phyloP scores from a whole-genome alignment of 1,140 invertebrate genomes.

The Varroa destructor region DNA sequence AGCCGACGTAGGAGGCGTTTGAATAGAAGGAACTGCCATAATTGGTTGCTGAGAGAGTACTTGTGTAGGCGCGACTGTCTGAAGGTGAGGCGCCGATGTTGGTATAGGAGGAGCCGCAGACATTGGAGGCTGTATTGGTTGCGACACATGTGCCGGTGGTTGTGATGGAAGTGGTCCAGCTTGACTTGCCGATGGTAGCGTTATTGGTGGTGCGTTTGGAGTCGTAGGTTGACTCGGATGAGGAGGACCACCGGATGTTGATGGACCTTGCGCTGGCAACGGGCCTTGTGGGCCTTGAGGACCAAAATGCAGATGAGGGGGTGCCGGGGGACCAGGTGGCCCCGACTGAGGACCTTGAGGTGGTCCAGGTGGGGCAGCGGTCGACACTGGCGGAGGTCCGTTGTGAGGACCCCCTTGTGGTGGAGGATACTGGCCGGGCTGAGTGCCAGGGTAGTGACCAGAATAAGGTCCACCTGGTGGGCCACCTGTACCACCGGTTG shows the following conservation, averaged over 20 bases:
- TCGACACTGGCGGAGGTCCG: constrained; percentile 32
- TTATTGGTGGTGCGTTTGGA: not conserved
- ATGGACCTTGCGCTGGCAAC: not conserved
- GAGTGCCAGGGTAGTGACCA: constrained; percentile 29
- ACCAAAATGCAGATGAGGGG: constrained; percentile 31
- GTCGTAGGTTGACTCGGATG: not conserved
- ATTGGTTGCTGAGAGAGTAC: no score
- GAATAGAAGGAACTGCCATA: no score
- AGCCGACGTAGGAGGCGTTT: no score
- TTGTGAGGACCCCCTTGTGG: constrained; percentile 35
- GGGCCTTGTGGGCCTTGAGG: constrained; percentile 36
- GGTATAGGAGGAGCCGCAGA: not conserved
- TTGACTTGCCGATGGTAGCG: not conserved
- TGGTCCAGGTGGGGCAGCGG: not conserved
- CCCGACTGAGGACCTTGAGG: not conserved
- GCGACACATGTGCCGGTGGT: not conserved
- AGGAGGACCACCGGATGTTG: not conserved
- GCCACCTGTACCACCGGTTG: not conserved
- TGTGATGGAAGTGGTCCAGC: not conserved
- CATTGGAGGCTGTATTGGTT: not conserved
- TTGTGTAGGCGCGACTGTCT: not conserved
- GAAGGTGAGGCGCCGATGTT: not conserved
- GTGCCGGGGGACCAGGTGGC: not conserved
- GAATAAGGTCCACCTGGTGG: constrained; percentile 29
- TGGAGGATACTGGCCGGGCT: constrained; percentile 15